Conservation (phyloP, 2,113 vertebrate species). For the Upupa epops region DNA sequence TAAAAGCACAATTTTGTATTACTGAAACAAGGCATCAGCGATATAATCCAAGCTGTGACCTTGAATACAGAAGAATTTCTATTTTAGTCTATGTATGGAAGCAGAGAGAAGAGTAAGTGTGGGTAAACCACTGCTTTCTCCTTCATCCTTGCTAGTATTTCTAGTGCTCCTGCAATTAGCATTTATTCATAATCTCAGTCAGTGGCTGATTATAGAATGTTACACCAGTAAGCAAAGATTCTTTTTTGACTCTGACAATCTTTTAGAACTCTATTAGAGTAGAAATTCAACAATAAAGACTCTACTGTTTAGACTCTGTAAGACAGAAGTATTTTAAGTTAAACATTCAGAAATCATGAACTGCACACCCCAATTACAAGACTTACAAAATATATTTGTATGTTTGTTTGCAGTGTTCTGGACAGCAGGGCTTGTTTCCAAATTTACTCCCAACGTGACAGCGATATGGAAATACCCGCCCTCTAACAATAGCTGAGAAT, state of each 20-base stretch:
- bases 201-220: not conserved
- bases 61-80: not conserved
- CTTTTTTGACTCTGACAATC: not conserved
- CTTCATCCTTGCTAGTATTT: not conserved
- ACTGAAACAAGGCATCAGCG: not conserved
- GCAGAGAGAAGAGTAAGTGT: not conserved
- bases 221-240: not conserved
- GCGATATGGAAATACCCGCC: accelerated
- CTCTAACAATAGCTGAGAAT: not conserved
- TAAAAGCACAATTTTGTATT: not conserved
- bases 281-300: not conserved
- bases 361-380: not conserved
- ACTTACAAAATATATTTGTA: not conserved
- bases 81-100: not conserved
- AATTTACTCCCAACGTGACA: not conserved
- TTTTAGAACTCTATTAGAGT: not conserved
- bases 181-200: not conserved
- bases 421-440: not conserved
- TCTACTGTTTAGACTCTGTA: not conserved
- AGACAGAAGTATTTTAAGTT: not conserved
- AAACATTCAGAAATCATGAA: not conserved
- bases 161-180: not conserved
- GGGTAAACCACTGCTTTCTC: not conserved
- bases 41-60: not conserved
- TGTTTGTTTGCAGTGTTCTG: not conserved